Evolutionary conservation across 2,113 vertebrate species (phyloP), one percentile per base, ranked within the genome.

Genomic region (Aix galericulata): DNA sequence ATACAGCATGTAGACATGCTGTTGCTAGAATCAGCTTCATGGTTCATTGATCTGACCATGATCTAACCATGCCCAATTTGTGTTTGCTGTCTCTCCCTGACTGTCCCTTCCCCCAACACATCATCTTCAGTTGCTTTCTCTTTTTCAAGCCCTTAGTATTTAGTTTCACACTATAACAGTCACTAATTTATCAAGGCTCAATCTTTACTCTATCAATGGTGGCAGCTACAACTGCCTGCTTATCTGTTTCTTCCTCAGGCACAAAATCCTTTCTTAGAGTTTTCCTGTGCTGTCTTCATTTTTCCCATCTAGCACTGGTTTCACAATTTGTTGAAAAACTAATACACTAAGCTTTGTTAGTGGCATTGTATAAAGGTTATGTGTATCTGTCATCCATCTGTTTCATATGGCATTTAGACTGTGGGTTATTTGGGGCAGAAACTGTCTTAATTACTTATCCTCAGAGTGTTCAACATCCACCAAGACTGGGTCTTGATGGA

Each of bases 201-300:
- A 9, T 68, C 60, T 86, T 64, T 23, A 12, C 31, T 89, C n/a
- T 69, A 26, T 73, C 59, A 91, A 53, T 48, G 68, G 59, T 34
- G 74, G 58, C 55, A 93, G 59, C 13, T 40, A 69, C 59, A 82
- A 89, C 58, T 91, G 31, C 26, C 58, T 92, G 66, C 76, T 94
- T 93, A 88, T 81, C 64, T 88, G 42, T 79, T 87, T 63, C 29
- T 82, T 94, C 87, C 77, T 73, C 89, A 91, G 93, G 75, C 71
- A 69, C 34, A 85, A 95, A 91, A 85, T 67, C 32, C 17, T 21
- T 46, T 80, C 22, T 74, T 67, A 46, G 71, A 6, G 2, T 25
- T 86, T 71, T 90, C 73, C 34, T 73, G 9, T 29, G 56, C 27
- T 40, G 25, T 56, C 74, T 91, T 32, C 78, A 50, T 75, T 94